A percentile compares a stretch with the other conserved stretches of the same genome.
phyloP scores from a whole-genome alignment of 2,113 vertebrate genomes.

The Odontesthes bonariensis region DNA sequence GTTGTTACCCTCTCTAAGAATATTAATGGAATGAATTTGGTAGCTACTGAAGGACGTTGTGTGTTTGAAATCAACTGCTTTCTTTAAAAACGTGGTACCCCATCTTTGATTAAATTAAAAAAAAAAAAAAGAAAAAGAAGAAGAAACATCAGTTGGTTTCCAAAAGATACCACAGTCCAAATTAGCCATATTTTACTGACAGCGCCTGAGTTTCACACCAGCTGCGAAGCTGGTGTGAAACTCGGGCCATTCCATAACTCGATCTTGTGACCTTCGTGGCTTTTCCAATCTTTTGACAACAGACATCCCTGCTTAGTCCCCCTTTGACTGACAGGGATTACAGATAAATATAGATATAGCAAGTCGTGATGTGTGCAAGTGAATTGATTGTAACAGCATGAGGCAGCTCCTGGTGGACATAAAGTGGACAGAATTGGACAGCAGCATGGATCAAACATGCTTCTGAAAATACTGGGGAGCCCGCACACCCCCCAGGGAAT shows the following conservation, averaged over 20 bases:
- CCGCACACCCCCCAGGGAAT: not conserved
- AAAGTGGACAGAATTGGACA: slow-evolving; percentile 23
- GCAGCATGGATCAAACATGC: slow-evolving; percentile 13
- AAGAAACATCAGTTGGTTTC: too few species aligned
- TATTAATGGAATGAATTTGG: not conserved
- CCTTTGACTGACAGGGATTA: slow-evolving; percentile 20
- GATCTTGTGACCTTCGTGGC: slow-evolving; percentile 31
- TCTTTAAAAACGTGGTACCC: too few species aligned
- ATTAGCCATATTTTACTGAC: not conserved
- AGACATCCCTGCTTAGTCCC: slow-evolving; percentile 27
- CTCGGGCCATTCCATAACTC: not conserved
- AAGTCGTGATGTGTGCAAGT: slow-evolving; percentile 13
- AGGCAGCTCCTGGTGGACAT: slow-evolving; percentile 39
- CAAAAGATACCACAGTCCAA: too few species aligned
- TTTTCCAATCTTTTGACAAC: slow-evolving; percentile 40
- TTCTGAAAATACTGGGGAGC: not conserved
- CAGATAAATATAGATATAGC: slow-evolving; percentile 45
- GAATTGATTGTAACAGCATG: slow-evolving; percentile 42
- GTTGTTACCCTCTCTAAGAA: not conserved
- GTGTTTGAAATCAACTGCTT: too few species aligned
- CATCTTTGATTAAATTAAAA: not conserved
- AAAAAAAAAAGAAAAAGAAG: too few species aligned
- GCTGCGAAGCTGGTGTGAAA: too few species aligned
- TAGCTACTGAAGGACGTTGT: too few species aligned
- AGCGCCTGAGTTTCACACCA: not conserved